Percentiles rank a stretch among this genome's conserved stretches.
Conservation (phyloP, 1,140 invertebrate genomes). For the Patella vulgata region DNA sequence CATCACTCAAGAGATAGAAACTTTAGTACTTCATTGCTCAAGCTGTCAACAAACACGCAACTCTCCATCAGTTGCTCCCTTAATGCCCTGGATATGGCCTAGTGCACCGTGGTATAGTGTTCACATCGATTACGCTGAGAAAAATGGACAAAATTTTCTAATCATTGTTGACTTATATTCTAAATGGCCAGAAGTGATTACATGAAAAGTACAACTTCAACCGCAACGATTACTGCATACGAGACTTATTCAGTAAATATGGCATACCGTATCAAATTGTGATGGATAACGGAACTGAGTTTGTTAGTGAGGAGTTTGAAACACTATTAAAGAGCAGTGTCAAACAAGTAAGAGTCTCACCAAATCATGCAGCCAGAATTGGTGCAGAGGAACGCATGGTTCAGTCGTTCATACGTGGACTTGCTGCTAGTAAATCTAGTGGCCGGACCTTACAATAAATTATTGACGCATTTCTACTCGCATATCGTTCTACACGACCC, state of each 20-base stretch:
- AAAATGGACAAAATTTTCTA: constrained; percentile 15
- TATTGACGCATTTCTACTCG: no score
- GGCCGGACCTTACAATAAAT: no score
- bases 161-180: constrained; percentile 19
- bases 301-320: background rate
- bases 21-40: background rate
- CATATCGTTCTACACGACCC: no score
- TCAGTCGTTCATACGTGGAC: no score
- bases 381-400: background rate
- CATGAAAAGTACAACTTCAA: constrained; percentile 14
- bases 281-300: background rate
- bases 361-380: background rate
- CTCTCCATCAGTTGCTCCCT: constrained; percentile 16
- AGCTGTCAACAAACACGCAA: constrained; percentile 15
- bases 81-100: constrained; percentile 26
- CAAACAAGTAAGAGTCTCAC: background rate
- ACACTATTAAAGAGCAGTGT: background rate
- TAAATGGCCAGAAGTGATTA: constrained; percentile 23
- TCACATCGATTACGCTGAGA: constrained; percentile 30
- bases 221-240: background rate
- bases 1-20: constrained; percentile 30
- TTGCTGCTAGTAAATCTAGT: no score
- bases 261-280: background rate
- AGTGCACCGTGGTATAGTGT: constrained; percentile 18
- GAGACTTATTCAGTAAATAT: background rate